These are phyloP conservation scores for Hemicrepidius hirtus DNA, from an alignment of 2,888 invertebrate genomes.

Conservation along the genomic window DNA sequence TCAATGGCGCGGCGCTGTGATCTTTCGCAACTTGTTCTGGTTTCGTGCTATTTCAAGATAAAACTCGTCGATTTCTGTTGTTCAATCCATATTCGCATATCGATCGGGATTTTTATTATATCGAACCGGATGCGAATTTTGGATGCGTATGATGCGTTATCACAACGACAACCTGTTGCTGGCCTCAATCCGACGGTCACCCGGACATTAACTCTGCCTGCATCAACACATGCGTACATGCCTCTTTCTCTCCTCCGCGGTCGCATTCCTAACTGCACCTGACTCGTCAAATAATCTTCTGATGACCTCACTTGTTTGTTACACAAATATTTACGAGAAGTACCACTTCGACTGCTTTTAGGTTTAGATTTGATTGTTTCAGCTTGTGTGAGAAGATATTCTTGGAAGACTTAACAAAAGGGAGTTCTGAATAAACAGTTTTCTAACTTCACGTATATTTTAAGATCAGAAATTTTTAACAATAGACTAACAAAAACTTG, in stretches of 20 bases:
- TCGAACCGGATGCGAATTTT: not conserved
- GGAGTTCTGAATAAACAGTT: too few relatives aligned
- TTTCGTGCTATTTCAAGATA: conserved; percentile 27
- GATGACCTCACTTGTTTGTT: conserved; percentile 31
- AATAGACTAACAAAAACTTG: too few relatives aligned
- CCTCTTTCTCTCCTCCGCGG: conserved; percentile 48
- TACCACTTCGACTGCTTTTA: conserved; percentile 1
- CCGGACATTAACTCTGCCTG: conserved; percentile 59
- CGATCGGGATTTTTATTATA: conserved; percentile 4
- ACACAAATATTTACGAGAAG: conserved; percentile 15
- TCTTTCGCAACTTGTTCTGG: conserved; percentile 19
- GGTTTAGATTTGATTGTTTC: too few relatives aligned
- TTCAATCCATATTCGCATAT: conserved; percentile 1
- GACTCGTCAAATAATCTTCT: conserved; percentile 52
- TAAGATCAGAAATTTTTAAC: too few relatives aligned
- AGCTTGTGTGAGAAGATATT: too few relatives aligned
- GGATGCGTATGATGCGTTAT: conserved; percentile 44
- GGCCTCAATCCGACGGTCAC: conserved; percentile 58
- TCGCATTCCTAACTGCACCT: conserved; percentile 63
- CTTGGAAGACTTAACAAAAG: too few relatives aligned
- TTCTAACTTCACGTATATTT: too few relatives aligned
- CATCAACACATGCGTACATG: conserved; percentile 53
- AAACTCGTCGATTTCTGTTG: conserved; percentile 3
- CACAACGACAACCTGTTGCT: conserved; percentile 52
- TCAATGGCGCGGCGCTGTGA: conserved; percentile 1